Conservation (phyloP, 2,888 invertebrate genomes). For the Galerucella pusilla region DNA sequence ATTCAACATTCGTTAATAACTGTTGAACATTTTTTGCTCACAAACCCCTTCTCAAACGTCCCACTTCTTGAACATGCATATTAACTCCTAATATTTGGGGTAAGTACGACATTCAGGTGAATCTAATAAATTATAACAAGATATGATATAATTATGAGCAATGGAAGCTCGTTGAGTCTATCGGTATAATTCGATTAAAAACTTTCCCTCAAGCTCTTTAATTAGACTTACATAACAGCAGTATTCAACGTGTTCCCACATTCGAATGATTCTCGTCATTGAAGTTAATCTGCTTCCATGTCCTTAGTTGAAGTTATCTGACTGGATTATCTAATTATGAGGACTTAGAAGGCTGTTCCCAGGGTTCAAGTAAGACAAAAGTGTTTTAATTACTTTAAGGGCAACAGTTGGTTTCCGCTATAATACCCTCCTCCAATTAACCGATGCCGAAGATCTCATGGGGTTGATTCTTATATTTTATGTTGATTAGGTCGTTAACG, state of each 20-base stretch:
- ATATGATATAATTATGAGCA: no score
- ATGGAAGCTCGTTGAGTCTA: no score
- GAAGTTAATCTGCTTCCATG: not conserved
- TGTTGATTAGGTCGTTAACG: no score
- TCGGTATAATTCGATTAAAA: not conserved
- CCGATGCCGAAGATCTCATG: no score
- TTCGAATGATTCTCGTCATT: not conserved
- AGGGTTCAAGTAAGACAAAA: not conserved
- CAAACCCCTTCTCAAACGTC: no score
- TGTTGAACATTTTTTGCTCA: no score
- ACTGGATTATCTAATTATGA: constrained; percentile 6
- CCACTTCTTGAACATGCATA: no score
- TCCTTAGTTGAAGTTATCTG: not conserved
- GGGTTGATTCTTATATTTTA: no score
- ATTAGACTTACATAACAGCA: not conserved
- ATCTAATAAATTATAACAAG: no score
- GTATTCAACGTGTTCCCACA: not conserved
- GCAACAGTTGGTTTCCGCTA: constrained; percentile 8
- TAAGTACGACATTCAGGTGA: no score
- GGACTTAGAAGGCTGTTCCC: constrained; percentile 6
- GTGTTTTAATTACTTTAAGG: constrained; percentile 1
- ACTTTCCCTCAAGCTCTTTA: not conserved
- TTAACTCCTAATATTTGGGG: no score
- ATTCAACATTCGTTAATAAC: no score
- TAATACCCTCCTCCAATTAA: not conserved